Base-by-base conservation (phyloP, 2,797 vertebrate species). In the Cyprinella venusta region DNA sequence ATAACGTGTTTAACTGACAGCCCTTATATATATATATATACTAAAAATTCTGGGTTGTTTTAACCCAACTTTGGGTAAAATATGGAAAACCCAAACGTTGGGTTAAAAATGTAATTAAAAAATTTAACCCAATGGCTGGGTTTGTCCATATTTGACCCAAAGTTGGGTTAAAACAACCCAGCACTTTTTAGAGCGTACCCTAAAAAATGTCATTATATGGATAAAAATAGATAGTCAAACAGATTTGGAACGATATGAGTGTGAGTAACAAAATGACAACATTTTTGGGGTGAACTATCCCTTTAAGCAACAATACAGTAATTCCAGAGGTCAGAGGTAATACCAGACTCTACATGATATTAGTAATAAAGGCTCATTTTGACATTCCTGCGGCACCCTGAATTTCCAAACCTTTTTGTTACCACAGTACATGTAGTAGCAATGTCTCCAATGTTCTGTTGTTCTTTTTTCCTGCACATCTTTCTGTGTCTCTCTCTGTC, bases 341-440 rank as follows among this genome's bases (percentile, higher is more conserved):
- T 69, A 10, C 21, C 26, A 12, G 16, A 72, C 2, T 21, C 21
- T n/a, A 24, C 10, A 26, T 61, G 10, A 26, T 70, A 80, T 59
- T 54, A 38, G 21, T n/a, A n/a, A 48, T 67, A 78, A 50, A 45
- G 0, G 15, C 45, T 40, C 21, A 50, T 42, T 42, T 3, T 64
- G 7, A 16, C 6, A 0, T 40, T 38, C 69, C 12, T 64, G 69
- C 30, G 21, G n/a, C 12, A 19, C 48, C 18, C 33, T 54, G 30
- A 40, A 52, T 61, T 65, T 63, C 48, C 70, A 65, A 61, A 33
- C 36, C 18, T 42, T 72, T 76, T 68, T 76, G 63, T 56, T 26
- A 45, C 9, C 24, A 42, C 38, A 76, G 16, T 45, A 59, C 15
- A 56, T 30, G 19, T 18, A 24, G 4, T 8, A 38, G n/a, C 71